These are phyloP conservation scores for Sakesphorus luctuosus DNA, from an alignment of 2,113 vertebrate genomes.

Conservation along the genomic window DNA sequence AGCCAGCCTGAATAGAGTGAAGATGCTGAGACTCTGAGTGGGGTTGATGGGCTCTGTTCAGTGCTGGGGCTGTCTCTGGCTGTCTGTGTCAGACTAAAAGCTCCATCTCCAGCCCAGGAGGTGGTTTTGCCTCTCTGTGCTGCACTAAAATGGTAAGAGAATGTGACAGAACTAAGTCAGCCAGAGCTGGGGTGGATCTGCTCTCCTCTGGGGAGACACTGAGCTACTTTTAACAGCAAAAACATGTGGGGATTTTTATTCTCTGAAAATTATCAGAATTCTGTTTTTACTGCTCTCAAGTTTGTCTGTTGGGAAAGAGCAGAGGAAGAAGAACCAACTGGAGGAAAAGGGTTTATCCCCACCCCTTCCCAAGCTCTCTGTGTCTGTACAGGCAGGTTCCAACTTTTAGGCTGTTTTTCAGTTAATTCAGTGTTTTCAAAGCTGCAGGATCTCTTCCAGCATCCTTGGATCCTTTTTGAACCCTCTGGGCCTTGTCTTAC, in stretches of 20 bases:
- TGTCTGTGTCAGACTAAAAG: slow-evolving; percentile 8
- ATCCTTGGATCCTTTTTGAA: not conserved
- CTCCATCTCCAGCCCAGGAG: not conserved
- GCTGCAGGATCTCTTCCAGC: not conserved
- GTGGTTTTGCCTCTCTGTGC: not conserved
- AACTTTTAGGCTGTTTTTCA: not conserved
- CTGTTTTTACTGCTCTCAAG: not conserved
- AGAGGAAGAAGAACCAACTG: not conserved
- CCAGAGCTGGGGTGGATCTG: not conserved
- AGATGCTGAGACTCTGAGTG: not conserved
- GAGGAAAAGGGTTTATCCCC: not conserved
- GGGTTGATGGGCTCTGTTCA: slow-evolving; percentile 6
- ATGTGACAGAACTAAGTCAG: slow-evolving; percentile 42
- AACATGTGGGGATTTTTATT: not conserved
- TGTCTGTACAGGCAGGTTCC: not conserved
- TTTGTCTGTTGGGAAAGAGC: not conserved
- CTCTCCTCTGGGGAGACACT: not conserved
- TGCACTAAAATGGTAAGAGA: not conserved
- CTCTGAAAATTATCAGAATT: not conserved
- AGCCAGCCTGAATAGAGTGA: not conserved
- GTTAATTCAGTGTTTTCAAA: not conserved
- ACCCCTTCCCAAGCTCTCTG: not conserved
- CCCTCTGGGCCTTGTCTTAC: not conserved
- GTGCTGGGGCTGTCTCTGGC: not conserved
- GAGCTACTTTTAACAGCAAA: not conserved